Evolutionary conservation across 92 coral and sea anemone genomes (phyloP).

Genomic region (Paragorgia papillata): DNA sequence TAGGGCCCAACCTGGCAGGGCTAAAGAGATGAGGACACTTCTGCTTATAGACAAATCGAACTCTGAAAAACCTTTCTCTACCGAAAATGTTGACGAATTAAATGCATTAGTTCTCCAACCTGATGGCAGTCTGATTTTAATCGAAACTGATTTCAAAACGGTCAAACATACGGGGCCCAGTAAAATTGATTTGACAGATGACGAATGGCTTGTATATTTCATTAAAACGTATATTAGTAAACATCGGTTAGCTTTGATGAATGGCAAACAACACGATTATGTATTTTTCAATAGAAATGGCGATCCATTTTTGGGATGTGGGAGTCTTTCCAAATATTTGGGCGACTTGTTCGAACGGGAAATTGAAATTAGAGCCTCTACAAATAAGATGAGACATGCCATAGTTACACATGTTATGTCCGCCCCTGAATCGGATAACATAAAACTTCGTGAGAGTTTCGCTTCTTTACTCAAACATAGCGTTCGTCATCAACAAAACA

Average conservation of each 20-base stretch:
- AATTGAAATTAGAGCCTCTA: not conserved
- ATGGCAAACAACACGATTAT: too few species aligned
- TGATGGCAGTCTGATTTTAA: slow-evolving; percentile 37
- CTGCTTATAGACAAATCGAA: slow-evolving; percentile 1
- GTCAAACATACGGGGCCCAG: slow-evolving; percentile 35
- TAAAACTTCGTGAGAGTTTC: slow-evolving; percentile 30
- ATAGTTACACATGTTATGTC: slow-evolving; percentile 16
- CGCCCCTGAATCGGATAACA: slow-evolving; percentile 14
- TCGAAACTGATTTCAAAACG: too few species aligned
- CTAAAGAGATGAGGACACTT: slow-evolving; percentile 38
- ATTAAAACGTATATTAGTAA: slow-evolving; percentile 20
- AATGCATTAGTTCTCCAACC: slow-evolving; percentile 11
- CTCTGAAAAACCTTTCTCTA: slow-evolving; percentile 11
- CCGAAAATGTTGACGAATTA: slow-evolving; percentile 12
- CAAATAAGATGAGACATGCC: slow-evolving; percentile 36
- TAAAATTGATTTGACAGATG: too few species aligned
- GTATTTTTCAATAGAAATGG: slow-evolving; percentile 17
- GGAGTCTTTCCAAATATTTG: slow-evolving; percentile 15
- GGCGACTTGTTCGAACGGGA: slow-evolving; percentile 35
- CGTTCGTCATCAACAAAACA: slow-evolving; percentile 32
- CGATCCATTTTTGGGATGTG: slow-evolving; percentile 18
- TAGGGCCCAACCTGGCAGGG: slow-evolving; percentile 28
- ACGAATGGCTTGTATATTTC: slow-evolving; percentile 44
- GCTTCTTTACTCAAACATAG: slow-evolving; percentile 37
- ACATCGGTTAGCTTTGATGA: slow-evolving; percentile 25